Conservation (phyloP, 2,797 vertebrate species). For the Podargus strigoides region DNA sequence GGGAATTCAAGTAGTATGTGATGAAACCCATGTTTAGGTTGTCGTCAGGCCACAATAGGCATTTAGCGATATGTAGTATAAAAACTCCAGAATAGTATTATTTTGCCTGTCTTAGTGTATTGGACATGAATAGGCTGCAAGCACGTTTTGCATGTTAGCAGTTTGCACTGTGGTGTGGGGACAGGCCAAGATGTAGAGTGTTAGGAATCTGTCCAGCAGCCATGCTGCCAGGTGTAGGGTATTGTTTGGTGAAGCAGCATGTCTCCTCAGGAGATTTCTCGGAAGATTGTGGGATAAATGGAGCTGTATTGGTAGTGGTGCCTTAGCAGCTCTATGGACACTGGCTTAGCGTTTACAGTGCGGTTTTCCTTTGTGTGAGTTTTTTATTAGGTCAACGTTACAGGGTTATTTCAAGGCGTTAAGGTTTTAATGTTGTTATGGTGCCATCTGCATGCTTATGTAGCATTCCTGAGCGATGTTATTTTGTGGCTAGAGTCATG, state of each 20-base stretch:
- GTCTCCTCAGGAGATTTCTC: neutral
- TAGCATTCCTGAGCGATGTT: neutral
- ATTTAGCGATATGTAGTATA: accelerated
- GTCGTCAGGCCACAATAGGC: neutral
- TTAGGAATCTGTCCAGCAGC: neutral
- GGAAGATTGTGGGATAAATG: neutral
- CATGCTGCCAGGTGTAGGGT: neutral
- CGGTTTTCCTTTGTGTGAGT: neutral
- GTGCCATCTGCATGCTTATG: neutral
- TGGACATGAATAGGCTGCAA: neutral
- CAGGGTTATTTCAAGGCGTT: no score
- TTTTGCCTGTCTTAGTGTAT: neutral
- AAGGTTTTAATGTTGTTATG: no score
- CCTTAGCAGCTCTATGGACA: neutral
- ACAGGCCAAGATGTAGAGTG: accelerated
- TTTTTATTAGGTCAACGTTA: no score
- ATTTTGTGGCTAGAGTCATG: neutral
- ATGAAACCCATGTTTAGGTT: accelerated
- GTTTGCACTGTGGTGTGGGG: accelerated
- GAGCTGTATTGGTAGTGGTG: neutral
- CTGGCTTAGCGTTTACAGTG: neutral
- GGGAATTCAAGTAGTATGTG: neutral
- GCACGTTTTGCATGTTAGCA: neutral
- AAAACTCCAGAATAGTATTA: accelerated
- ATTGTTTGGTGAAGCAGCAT: neutral